Conservation (phyloP, 2,888 invertebrate genomes). For the Rhingia campestris region DNA sequence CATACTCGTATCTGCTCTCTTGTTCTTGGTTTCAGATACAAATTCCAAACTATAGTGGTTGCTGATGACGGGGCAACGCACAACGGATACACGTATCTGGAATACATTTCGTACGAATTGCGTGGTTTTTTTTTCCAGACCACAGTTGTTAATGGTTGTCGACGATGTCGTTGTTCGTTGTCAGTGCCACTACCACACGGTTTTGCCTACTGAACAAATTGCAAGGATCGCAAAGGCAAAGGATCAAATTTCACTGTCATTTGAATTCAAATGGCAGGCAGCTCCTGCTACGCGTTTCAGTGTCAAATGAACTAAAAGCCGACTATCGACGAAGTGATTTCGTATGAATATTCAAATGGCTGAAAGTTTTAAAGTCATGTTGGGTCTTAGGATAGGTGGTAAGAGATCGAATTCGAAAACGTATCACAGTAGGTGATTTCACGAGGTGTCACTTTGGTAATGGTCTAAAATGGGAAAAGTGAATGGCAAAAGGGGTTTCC, state of each 20-base stretch:
- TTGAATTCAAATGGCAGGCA: slow-evolving; percentile 66
- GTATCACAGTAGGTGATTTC: slow-evolving; percentile 24
- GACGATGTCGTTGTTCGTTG: slow-evolving; percentile 38
- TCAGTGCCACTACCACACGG: slow-evolving; percentile 30
- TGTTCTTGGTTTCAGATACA: slow-evolving; percentile 45
- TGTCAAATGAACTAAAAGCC: slow-evolving; percentile 18
- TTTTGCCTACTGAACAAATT: slow-evolving; percentile 29
- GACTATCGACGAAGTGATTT: slow-evolving; percentile 24
- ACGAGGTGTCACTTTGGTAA: slow-evolving; percentile 11
- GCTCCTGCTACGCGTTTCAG: slow-evolving; percentile 36
- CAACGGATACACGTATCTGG: slow-evolving; percentile 35
- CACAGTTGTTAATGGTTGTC: slow-evolving; percentile 54
- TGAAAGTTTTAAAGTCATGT: slow-evolving; percentile 10
- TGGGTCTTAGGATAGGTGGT: not conserved
- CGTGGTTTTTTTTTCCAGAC: slow-evolving; percentile 58
- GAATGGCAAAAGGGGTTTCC: not conserved
- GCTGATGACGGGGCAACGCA: slow-evolving; percentile 23
- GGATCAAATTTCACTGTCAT: slow-evolving; percentile 70
- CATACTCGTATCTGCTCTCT: slow-evolving; percentile 3
- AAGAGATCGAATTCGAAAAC: slow-evolving; percentile 1
- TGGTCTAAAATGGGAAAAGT: not conserved
- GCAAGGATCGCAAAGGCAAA: slow-evolving; percentile 47
- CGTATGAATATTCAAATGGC: slow-evolving; percentile 66
- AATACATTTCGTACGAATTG: slow-evolving; percentile 63
- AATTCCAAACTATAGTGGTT: slow-evolving; percentile 40